Percentiles rank a stretch among this genome's conserved stretches.
Conservation (phyloP, 2,113 vertebrate genomes). For the Raja brachyura region DNA sequence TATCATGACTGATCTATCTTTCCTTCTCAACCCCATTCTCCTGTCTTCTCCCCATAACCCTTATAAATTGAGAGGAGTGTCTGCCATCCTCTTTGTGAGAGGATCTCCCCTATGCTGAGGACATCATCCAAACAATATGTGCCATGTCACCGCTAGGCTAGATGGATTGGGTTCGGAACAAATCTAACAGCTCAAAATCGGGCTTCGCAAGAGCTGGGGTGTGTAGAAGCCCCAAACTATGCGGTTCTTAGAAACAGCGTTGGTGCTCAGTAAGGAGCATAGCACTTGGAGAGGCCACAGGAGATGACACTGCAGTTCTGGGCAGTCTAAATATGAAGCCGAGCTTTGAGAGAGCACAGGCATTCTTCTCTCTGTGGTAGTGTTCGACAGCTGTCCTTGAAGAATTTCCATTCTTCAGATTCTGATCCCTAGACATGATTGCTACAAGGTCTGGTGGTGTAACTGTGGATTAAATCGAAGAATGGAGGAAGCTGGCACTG, state of each 20-base stretch:
- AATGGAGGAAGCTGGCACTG: neutral
- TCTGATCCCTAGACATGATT: neutral
- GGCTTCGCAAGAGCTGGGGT: too few relatives aligned
- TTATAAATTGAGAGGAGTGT: too few relatives aligned
- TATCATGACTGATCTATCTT: too few relatives aligned
- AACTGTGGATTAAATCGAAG: conserved; percentile 16
- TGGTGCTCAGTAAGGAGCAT: neutral
- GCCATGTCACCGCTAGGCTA: too few relatives aligned
- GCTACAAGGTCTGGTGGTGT: neutral
- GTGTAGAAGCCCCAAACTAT: too few relatives aligned
- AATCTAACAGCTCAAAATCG: too few relatives aligned
- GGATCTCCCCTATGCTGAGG: too few relatives aligned
- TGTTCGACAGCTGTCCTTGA: neutral
- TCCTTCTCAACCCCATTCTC: too few relatives aligned
- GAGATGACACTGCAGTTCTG: neutral
- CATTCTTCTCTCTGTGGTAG: neutral
- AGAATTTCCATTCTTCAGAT: neutral
- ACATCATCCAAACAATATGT: too few relatives aligned
- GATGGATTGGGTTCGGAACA: too few relatives aligned
- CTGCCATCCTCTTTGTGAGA: too few relatives aligned
- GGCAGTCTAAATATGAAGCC: neutral
- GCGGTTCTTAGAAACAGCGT: neutral
- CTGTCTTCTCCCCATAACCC: too few relatives aligned
- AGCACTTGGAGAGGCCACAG: neutral
- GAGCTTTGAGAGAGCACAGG: neutral